phyloP scores from a whole-genome alignment of 2,113 vertebrate species.

The Hipposideros armiger region DNA sequence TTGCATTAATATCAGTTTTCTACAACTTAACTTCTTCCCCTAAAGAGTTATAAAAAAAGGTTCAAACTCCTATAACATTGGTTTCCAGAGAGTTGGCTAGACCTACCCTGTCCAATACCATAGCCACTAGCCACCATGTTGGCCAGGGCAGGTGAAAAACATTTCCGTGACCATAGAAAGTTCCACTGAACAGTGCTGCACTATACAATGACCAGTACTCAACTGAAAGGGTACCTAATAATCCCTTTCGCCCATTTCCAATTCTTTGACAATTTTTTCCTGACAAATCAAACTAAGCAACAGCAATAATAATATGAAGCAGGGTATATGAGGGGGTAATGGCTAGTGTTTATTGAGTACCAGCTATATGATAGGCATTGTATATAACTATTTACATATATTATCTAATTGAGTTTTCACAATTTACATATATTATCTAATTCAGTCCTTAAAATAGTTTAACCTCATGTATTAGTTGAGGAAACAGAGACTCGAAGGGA shows the following conservation, averaged over 20 bases:
- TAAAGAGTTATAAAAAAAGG: constrained; percentile 4
- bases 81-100: not conserved
- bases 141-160: not conserved
- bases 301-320: not conserved
- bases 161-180: not conserved
- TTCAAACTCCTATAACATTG: not conserved
- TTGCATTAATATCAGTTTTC: not conserved
- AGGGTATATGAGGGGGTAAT: not conserved
- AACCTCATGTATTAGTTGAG: not conserved
- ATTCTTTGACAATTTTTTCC: not conserved
- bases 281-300: not conserved
- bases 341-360: not conserved
- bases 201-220: not conserved
- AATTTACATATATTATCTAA: not conserved
- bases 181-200: not conserved
- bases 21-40: not conserved
- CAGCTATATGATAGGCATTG: not conserved
- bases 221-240: not conserved
- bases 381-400: not conserved
- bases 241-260: not conserved
- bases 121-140: not conserved
- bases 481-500: not conserved
- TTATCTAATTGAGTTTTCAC: not conserved
- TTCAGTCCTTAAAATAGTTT: not conserved
- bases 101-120: not conserved